Base-by-base conservation (phyloP, 2,797 vertebrate genomes). In the Myotis myotis region DNA sequence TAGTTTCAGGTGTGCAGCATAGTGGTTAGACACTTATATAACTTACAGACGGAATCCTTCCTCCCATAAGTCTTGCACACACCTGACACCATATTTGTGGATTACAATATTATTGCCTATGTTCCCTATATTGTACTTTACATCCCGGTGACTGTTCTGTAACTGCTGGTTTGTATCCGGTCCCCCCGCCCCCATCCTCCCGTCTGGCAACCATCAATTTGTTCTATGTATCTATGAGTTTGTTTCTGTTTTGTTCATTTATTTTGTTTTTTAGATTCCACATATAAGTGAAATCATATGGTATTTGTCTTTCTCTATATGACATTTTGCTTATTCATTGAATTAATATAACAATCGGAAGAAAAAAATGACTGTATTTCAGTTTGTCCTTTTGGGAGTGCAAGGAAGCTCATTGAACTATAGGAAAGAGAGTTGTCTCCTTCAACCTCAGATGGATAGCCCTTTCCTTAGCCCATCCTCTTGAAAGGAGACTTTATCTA, bases 341-440 rank as follows among this genome's bases (percentile, higher is more conserved):
- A 33, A 4, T 51, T 94, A 33, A 64, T 87, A 30, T 4, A 84
- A 66, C 19, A 87, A 84, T 22, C 2, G 22, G 10, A 87, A 80
- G 78, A 85, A 89, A 89, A 25, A 94, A 94, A 53, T 74, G 19
- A 30, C 28, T 41, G 11, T 22, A 57, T 87, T 94, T 91, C 57
- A 66, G 1, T 74, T 53, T 87, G 72, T 87, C 51, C 7, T 87
- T 53, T 49, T 38, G 49, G 8, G 0, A 20, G 1, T 53, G 1
- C 20, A 10, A 78, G 64, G 47, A 93, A 13, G 16, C 28, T 88
- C 15, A 2, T 6, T 83, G 36, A 53, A 53, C 41, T 57, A n/a
- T 25, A 62, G 55, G 38, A 60, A 78, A 75, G 60, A 79, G 5
- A 5, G 3, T n/a, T 78, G 2, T 85, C 74, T 49, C 23, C 53